Percentiles rank a stretch among this genome's conserved stretches.
Conservation (phyloP, 2,797 vertebrate species). For the Oreochromis mossambicus region DNA sequence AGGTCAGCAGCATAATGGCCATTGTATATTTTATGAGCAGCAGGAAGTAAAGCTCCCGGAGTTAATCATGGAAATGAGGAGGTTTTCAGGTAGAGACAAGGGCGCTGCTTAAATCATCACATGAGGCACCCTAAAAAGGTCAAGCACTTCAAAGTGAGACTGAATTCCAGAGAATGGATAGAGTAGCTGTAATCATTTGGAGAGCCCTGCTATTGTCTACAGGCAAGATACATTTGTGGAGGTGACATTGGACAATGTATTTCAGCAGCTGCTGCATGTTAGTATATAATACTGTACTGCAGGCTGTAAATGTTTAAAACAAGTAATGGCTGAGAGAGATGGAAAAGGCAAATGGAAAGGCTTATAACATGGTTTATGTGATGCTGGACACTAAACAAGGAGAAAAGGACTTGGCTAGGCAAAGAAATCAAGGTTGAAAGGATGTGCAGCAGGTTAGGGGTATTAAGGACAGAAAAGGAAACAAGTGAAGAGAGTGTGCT, state of each 20-base stretch:
- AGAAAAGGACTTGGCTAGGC: not conserved
- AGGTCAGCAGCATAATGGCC: constrained; percentile 58
- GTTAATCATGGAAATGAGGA: constrained; percentile 62
- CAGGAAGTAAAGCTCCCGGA: constrained; percentile 50
- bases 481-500: not conserved
- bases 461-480: not conserved
- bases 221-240: constrained; percentile 36
- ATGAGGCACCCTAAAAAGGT: constrained; percentile 54
- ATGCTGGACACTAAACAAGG: not conserved
- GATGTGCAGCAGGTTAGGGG: not conserved
- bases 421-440: not conserved
- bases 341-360: not conserved
- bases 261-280: not conserved
- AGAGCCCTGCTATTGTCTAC: constrained; percentile 20
- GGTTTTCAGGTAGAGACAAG: constrained; percentile 54
- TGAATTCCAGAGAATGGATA: constrained; percentile 30
- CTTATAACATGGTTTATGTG: not conserved
- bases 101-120: constrained; percentile 50
- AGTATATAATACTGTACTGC: not conserved
- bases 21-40: constrained; percentile 71
- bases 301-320: not conserved
- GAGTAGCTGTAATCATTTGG: constrained; percentile 51
- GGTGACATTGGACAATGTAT: constrained; percentile 41
- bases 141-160: constrained; percentile 32
- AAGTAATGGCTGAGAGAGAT: not conserved